Conservation (phyloP, 2,113 vertebrate genomes). For the Cynoglossus semilaevis region DNA sequence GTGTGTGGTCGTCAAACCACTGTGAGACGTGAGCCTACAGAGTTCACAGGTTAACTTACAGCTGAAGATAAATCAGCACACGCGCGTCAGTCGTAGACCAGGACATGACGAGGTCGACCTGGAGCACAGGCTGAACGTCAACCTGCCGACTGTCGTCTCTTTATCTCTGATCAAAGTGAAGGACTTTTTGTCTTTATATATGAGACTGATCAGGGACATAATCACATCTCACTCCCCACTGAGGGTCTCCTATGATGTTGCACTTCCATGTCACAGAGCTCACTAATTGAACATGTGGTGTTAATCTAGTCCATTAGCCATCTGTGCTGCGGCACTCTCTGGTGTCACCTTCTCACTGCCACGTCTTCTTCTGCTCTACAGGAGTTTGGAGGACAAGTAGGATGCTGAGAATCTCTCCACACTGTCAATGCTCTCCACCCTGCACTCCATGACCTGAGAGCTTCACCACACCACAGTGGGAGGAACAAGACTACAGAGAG, state of each 20-base stretch:
- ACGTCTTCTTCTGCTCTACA: slow-evolving; percentile 28
- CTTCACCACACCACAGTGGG: slow-evolving; percentile 37
- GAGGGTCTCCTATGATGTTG: slow-evolving; percentile 37
- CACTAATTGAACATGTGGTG: slow-evolving; percentile 38
- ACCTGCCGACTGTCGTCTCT: not conserved
- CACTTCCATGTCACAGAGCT: slow-evolving; percentile 43
- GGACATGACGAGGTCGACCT: too few relatives aligned
- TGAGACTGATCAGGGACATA: slow-evolving; percentile 28
- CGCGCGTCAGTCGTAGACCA: too few relatives aligned
- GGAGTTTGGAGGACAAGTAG: slow-evolving; percentile 65
- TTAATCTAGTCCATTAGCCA: slow-evolving; percentile 54
- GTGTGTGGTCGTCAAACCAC: too few relatives aligned
- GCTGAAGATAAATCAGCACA: too few relatives aligned
- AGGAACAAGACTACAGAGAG: slow-evolving; percentile 49
- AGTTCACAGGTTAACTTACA: too few relatives aligned
- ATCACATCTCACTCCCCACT: slow-evolving; percentile 24
- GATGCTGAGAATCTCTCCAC: slow-evolving; percentile 72
- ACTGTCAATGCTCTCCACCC: slow-evolving; percentile 41
- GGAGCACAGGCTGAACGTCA: too few relatives aligned
- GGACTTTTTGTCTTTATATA: not conserved
- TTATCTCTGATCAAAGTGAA: not conserved
- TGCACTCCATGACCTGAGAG: slow-evolving; percentile 71
- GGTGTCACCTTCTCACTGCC: not conserved
- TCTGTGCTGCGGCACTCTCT: slow-evolving; percentile 37
- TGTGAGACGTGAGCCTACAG: too few relatives aligned